These are phyloP conservation scores for Bacillus rossius DNA, from an alignment of 1,140 invertebrate species.

Conservation along the genomic window DNA sequence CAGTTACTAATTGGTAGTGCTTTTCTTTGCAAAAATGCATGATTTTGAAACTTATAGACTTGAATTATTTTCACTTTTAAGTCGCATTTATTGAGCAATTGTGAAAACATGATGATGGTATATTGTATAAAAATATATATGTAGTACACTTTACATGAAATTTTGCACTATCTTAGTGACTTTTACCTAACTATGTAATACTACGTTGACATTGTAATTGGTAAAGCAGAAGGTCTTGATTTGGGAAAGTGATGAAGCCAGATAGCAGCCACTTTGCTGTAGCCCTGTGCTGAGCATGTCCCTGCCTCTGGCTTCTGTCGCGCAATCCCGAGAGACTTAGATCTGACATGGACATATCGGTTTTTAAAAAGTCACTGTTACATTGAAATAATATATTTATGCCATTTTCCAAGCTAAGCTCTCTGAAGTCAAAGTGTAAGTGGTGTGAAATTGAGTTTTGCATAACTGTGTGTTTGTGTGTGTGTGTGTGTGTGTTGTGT, in stretches of 20 bases:
- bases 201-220: background rate
- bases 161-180: background rate
- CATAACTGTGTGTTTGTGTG: slow-evolving; percentile 2
- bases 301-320: background rate
- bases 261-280: background rate
- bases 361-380: slow-evolving; percentile 13
- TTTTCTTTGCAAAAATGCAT: too few relatives aligned
- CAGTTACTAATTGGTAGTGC: too few relatives aligned
- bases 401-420: slow-evolving; percentile 11
- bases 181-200: background rate
- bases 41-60: too few relatives aligned
- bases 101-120: too few relatives aligned
- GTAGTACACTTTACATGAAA: background rate
- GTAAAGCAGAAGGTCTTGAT: background rate
- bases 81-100: too few relatives aligned
- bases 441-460: slow-evolving; percentile 4
- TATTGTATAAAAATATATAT: background rate
- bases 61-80: too few relatives aligned
- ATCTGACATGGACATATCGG: slow-evolving; percentile 14
- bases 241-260: background rate
- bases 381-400: slow-evolving; percentile 5
- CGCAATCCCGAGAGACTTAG: background rate
- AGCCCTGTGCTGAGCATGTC: background rate
- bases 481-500: background rate
- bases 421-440: slow-evolving; percentile 9